Evolutionary conservation across 2,113 vertebrate species (phyloP), one percentile per base, ranked within the genome.

Genomic region (Acanthisitta chloris): DNA sequence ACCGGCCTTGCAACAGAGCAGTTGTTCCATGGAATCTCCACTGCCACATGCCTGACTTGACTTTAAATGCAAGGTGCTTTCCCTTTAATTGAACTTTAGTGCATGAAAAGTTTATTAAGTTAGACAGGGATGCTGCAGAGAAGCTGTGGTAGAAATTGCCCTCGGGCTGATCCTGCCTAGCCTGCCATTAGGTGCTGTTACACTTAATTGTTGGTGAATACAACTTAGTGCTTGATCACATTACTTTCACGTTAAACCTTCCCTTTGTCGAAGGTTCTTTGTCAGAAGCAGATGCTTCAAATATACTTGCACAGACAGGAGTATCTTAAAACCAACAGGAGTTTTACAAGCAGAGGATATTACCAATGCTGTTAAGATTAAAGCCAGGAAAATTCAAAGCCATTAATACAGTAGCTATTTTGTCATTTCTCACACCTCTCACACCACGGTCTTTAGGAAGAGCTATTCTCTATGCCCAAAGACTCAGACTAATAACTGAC

Each of bases 131-230:
- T n/a, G 62, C 46, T 10, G 1, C 31, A 16, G 82, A 93, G 90
- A 64, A 92, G 65, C 84, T 0, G 45, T 0, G 74, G 81, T 80
- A 90, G 79, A 81, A 87, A 33, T 8, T 59, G 91, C 94, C 97
- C 94, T 64, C 13, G 12, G 89, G 94, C 85, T 29, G 86, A 81
- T 83, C 66, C 86, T 94, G 74, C 86, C 91, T 43, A 33, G 77
- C 51, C 91, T 91, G 13, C 18, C 92, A 52, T 65, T 78, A 76
- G 91, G 79, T 58, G 89, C 70, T 95, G 90, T 81, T 88, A 54
- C 62, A 58, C 36, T 91, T 88, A 86, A 96, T 94, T 93, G 81
- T 4, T 90, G 61, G 88, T 88, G 93, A 94, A 85, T 40, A 90
- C 72, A 91, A 48, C 83, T 66, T 92, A 14, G 77, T 5, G 58